phyloP scores from a whole-genome alignment of 2,797 vertebrate species.

The Mastacembelus armatus region DNA sequence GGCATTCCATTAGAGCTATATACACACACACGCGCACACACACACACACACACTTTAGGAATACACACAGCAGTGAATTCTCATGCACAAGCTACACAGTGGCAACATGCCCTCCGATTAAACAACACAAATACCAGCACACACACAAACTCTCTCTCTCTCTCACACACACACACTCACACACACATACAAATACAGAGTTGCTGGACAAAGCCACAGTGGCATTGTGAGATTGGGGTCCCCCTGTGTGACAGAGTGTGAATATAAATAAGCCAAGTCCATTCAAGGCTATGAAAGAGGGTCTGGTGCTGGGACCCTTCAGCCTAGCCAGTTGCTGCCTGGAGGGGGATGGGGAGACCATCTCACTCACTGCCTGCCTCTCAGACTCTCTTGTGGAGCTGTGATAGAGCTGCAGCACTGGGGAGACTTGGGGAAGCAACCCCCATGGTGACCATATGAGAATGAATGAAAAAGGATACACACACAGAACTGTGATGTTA shows the following conservation, averaged over 20 bases:
- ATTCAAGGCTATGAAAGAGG: conserved; percentile 85
- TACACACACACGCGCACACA: conserved; percentile 44
- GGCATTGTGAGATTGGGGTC: conserved; percentile 85
- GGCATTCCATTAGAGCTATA: conserved; percentile 74
- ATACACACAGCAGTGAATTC: conserved; percentile 72
- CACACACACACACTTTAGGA: conserved; percentile 48
- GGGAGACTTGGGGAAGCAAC: conserved; percentile 59
- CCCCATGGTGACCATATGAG: conserved; percentile 59
- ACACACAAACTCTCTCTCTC: conserved; percentile 27
- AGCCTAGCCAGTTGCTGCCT: conserved; percentile 73
- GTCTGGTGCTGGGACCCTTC: conserved; percentile 83
- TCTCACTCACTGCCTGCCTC: conserved; percentile 58
- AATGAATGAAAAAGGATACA: conserved; percentile 42
- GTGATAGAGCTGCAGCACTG: conserved; percentile 53
- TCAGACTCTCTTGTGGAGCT: conserved; percentile 63
- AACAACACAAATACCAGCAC: conserved; percentile 67
- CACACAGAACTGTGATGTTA: conserved; percentile 17
- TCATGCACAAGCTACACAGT: conserved; percentile 73
- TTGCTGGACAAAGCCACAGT: conserved; percentile 83
- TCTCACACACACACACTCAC: conserved; percentile 32
- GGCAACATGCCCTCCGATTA: conserved; percentile 74
- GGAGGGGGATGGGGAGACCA: conserved; percentile 68
- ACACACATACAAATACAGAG: conserved; percentile 78
- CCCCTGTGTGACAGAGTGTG: conserved; percentile 82
- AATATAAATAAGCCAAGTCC: conserved; percentile 88